Evolutionary conservation across 2,113 vertebrate genomes (phyloP), one percentile per base, ranked within the genome.

Genomic region (Acrocephalus kingi): DNA sequence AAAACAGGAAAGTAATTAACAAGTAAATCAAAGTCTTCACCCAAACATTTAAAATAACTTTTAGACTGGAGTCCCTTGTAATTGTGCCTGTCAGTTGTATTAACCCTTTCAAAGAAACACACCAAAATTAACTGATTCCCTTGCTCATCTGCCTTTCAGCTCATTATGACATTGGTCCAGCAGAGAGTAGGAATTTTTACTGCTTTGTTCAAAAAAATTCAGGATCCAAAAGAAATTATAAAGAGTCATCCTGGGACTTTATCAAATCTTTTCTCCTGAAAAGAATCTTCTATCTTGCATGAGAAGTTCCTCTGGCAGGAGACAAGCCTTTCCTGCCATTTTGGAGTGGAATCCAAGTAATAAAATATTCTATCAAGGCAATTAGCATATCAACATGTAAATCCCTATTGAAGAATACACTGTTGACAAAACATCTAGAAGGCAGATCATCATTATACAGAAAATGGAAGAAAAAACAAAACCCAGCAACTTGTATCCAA

Each of bases 1-100:
- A 89, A 95, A 93, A 4, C 58, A 87, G 91, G 72, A 56, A 92
- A 76, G 81, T 63, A 91, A 88, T 93, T 86, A 91, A 76, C 35
- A 73, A 92, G 35, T 46, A 77, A 87, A 88, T 84, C n/a, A 64
- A 84, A 94, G 63, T 41, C 54, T 74, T 88, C 81, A 82, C 48
- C 14, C 55, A 90, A n/a, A 73, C 22, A 46, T 71, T 91, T 75
- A 18, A 68, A 93, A 62, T 87, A 41, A 48, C 48, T 85, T 79
- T 18, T 82, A 71, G 90, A 49, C 2, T 39, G n/a, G 49, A 67
- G 56, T 79, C 16, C 6, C 35, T 86, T 84, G 35, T 73, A 93
- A 69, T 12, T 30, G 10, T 88, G 31, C 11, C 52, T 80, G 43
- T 43, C 59, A 55, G 41, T 39, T 94, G 23, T 30, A 62, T 5